Evolutionary conservation across 1,140 invertebrate genomes (phyloP).

Genomic region (Calliphora vicina): DNA sequence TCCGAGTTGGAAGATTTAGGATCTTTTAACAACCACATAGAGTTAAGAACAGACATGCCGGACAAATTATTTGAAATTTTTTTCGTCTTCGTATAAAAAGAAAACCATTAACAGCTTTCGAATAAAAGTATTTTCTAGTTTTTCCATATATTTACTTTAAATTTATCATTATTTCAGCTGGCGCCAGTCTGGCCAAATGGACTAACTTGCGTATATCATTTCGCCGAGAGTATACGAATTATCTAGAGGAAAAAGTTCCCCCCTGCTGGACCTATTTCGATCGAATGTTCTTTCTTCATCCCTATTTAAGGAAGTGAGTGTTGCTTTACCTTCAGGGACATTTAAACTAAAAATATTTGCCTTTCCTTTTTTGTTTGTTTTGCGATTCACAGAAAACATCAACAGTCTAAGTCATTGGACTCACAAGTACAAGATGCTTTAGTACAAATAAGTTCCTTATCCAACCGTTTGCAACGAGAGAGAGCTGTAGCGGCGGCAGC

Average conservation of each 20-base stretch:
- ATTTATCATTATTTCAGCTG: conserved; percentile 41
- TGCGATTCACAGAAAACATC: conserved; percentile 49
- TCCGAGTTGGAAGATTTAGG: too few relatives aligned
- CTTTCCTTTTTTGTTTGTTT: background rate
- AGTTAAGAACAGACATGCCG: too few relatives aligned
- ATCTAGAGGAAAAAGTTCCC: conserved; percentile 58
- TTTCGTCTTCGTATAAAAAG: too few relatives aligned
- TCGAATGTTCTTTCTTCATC: conserved; percentile 60
- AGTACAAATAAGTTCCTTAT: conserved; percentile 53
- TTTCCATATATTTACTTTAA: too few relatives aligned
- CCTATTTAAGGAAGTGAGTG: conserved; percentile 55
- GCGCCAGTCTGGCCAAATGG: conserved; percentile 61
- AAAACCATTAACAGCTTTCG: too few relatives aligned
- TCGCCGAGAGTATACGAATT: conserved; percentile 58
- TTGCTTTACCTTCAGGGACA: background rate
- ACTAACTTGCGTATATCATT: conserved; percentile 60
- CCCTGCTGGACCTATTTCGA: conserved; percentile 61
- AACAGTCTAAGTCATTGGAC: conserved; percentile 55
- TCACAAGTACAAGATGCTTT: conserved; percentile 58
- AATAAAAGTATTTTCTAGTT: too few relatives aligned
- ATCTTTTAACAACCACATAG: too few relatives aligned
- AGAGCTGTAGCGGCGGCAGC: conserved; percentile 43
- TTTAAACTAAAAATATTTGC: conserved; percentile 29
- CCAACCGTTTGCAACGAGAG: conserved; percentile 55
- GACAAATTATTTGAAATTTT: too few relatives aligned